Conservation (phyloP, 2,888 invertebrate species). For the Tipula vernalis region DNA sequence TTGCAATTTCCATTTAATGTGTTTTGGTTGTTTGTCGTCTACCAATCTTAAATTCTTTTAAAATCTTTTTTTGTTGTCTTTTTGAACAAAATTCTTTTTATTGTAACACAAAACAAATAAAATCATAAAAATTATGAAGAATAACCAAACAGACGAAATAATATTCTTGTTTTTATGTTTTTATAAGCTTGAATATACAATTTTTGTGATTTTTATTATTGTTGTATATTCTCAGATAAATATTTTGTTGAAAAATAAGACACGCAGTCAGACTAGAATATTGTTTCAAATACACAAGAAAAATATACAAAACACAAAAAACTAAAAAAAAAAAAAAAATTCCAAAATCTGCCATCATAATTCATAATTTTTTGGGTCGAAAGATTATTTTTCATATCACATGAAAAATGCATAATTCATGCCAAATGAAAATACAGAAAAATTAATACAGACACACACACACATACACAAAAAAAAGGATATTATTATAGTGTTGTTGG, state of each 20-base stretch:
- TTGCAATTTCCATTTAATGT: not conserved
- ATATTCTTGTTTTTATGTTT: not conserved
- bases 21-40: not conserved
- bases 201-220: not conserved
- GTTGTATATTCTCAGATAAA: not conserved
- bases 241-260: constrained; percentile 4
- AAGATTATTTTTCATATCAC: constrained; percentile 9
- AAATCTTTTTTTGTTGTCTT: not conserved
- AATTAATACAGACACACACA: not conserved
- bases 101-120: not conserved
- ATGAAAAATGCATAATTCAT: constrained; percentile 10
- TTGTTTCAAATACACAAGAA: not conserved
- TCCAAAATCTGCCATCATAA: constrained; percentile 9
- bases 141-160: not conserved
- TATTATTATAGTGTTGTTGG: not conserved
- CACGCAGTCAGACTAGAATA: constrained; percentile 4
- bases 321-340: not conserved
- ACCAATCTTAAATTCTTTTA: not conserved
- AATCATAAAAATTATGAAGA: not conserved
- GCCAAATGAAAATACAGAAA: constrained; percentile 5
- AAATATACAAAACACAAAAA: not conserved
- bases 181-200: not conserved
- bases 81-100: not conserved
- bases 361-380: constrained; percentile 9
- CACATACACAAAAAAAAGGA: not conserved